Evolutionary conservation across 2,888 invertebrate species (phyloP).

Genomic region (Gymnocheta viridis): DNA sequence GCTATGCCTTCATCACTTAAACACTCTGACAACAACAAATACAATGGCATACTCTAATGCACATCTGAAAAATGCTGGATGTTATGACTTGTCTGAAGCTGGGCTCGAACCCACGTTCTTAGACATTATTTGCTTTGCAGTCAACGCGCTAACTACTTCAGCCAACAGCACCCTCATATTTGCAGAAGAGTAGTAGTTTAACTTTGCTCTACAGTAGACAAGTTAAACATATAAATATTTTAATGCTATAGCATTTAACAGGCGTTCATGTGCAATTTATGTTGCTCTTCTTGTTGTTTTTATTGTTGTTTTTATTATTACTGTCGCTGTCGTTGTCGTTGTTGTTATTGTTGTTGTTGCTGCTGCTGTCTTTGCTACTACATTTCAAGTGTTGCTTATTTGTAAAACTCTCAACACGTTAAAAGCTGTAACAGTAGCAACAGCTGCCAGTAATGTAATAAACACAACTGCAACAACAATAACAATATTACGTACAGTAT

Average conservation of each 20-base stretch:
- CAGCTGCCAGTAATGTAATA: constrained; percentile 43
- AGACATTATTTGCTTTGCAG: too few relatives aligned
- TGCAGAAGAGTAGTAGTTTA: not conserved
- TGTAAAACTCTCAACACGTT: constrained; percentile 48
- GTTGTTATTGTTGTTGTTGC: not conserved
- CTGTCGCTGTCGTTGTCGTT: constrained; percentile 15
- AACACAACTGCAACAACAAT: constrained; percentile 13
- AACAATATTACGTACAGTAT: not conserved
- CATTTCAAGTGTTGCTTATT: constrained; percentile 49
- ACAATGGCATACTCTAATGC: too few relatives aligned
- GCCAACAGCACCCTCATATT: too few relatives aligned
- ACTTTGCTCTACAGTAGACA: not conserved
- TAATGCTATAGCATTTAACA: constrained; percentile 35
- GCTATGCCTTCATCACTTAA: too few relatives aligned
- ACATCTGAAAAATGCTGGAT: too few relatives aligned
- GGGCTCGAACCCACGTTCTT: too few relatives aligned
- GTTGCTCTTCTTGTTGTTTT: constrained; percentile 16
- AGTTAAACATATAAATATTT: not conserved
- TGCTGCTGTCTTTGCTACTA: constrained; percentile 34
- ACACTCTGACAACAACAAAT: too few relatives aligned
- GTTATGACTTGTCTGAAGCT: too few relatives aligned
- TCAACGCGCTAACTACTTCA: too few relatives aligned
- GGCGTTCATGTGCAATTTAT: constrained; percentile 57
- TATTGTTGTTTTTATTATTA: not conserved
- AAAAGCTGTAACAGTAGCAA: constrained; percentile 39